Evolutionary conservation across 1,140 invertebrate genomes (phyloP), one percentile per base, ranked within the genome.

Genomic region (Thalassaphorura encarpata): DNA sequence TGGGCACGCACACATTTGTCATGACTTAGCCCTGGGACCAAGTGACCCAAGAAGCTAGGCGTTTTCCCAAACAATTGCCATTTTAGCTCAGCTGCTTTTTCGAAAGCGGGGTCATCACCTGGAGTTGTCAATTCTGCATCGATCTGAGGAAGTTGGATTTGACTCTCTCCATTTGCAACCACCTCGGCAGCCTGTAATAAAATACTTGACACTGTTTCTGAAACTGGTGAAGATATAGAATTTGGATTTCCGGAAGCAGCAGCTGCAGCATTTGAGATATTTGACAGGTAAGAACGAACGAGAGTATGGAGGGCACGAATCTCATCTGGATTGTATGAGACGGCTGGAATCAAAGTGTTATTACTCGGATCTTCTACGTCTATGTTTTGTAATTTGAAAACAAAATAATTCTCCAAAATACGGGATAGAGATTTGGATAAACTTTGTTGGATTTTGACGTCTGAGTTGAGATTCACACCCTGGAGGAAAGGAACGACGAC

Each of bases 401-500:
- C n/a, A 49, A 62, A 60, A 27, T 54, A 65, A 15, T 47, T 43
- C 28, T 65, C 63, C n/a, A 65, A 33, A 33, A 65, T 45, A 16
- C 6, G 3, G 16, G 48, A 26, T 5, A 65, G 43, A 8, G 42
- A 33, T 51, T 60, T 48, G 3, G 56, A 48, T 31, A 62, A 46
- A 15, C 39, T 39, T 36, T 61, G 31, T 52, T 65, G 60, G 23
- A 65, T 49, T 23, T 31, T 28, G 24, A 48, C 23, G 19, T 65
- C 63, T 8, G 59, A 39, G 27, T 62, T 65, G 18, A 65, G 41
- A 52, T 60, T 65, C 21, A 65, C 49, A 18, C 50, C 60, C 62
- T 65, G 60, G 31, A 46, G 52, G 53, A 65, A 65, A 8, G 60
- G 56, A 5, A 65, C n/a, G 52, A 65, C 57, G 0, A 65, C 50